Evolutionary conservation across 1,140 invertebrate species (phyloP), one percentile per base, ranked within the genome.

Genomic region (Bombus haemorrhoidalis): DNA sequence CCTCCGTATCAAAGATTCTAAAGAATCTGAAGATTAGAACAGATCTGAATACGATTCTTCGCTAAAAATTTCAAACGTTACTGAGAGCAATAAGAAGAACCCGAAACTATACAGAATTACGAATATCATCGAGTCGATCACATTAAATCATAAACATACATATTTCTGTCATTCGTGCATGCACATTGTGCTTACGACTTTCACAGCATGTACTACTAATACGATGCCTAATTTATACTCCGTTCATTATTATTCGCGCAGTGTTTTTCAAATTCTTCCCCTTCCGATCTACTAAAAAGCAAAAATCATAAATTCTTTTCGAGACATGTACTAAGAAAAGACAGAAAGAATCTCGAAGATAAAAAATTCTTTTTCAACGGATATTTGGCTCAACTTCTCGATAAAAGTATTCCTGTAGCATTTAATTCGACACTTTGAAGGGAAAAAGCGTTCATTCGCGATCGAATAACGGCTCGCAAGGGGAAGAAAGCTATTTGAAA

Each of bases 131-230:
- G 25, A 39, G 22, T 41, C 25, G 10, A 28, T 53, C 32, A 34
- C 47, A 37, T 28, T 66, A n/a, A 34, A 28, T 66, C 72, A 53
- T 18, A 25, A 66, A 64, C 69, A 34, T 64, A 59, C 68, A 71
- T 37, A 39, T 53, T 8, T 69, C 79, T 25, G 41, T 73, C 68
- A 83, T 76, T 41, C 43, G 66, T 79, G 86, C 86, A 79, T 87
- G 86, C 81, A 84, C 68, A 25, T 84, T 28, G 81, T 68, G 85
- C 85, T 86, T 86, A 59, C 66, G 80, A 86, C 25, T 74, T 66
- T 41, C 68, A n/a, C 57, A 43, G 87, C 87, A 88, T 88, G 87
- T 62, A 83, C 59, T 62, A 53, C 18, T 75, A 85, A 81, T 37
- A 69, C 66, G 53, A 74, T 47, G 39, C 82, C 66, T 78, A 84